A percentile compares a stretch with the other conserved stretches of the same genome.
Conservation (phyloP, 1,140 invertebrate genomes). For the Ladona fulva region DNA sequence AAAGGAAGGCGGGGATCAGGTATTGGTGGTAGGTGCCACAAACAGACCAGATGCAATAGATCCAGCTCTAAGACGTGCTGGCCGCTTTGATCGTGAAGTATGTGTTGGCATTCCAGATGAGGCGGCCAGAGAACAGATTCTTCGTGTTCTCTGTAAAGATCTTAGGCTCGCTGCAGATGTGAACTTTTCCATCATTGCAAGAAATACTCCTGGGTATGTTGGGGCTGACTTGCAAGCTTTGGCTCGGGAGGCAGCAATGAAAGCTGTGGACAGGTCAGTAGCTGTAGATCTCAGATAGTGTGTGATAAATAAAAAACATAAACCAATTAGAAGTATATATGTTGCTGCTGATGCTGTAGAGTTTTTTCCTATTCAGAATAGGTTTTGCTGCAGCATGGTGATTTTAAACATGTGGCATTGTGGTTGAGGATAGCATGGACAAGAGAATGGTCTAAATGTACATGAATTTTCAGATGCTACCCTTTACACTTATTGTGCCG, state of each 20-base stretch:
- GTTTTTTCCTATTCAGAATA: too few relatives aligned
- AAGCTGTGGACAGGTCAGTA: slow-evolving; percentile 62
- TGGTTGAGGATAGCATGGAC: too few relatives aligned
- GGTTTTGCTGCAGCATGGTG: too few relatives aligned
- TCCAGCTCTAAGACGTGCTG: slow-evolving; percentile 81
- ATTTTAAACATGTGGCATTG: too few relatives aligned
- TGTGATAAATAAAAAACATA: not conserved
- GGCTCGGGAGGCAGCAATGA: slow-evolving; percentile 74
- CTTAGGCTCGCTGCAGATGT: slow-evolving; percentile 60
- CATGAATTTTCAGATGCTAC: too few relatives aligned
- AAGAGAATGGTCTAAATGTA: too few relatives aligned
- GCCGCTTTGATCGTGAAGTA: slow-evolving; percentile 89
- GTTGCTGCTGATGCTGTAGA: too few relatives aligned
- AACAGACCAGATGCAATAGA: slow-evolving; percentile 90
- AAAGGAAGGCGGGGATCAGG: slow-evolving; percentile 26
- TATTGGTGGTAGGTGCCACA: slow-evolving; percentile 90
- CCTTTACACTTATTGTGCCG: too few relatives aligned
- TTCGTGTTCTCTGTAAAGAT: slow-evolving; percentile 57
- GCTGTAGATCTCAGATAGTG: slow-evolving; percentile 23
- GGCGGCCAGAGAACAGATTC: slow-evolving; percentile 62
- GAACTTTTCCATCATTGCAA: slow-evolving; percentile 61
- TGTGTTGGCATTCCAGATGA: slow-evolving; percentile 86
- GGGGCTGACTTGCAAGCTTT: slow-evolving; percentile 88
- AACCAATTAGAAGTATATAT: not conserved
- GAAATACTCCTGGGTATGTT: slow-evolving; percentile 90